Evolutionary conservation across 2,113 vertebrate species (phyloP).

Genomic region (Gobius niger): DNA sequence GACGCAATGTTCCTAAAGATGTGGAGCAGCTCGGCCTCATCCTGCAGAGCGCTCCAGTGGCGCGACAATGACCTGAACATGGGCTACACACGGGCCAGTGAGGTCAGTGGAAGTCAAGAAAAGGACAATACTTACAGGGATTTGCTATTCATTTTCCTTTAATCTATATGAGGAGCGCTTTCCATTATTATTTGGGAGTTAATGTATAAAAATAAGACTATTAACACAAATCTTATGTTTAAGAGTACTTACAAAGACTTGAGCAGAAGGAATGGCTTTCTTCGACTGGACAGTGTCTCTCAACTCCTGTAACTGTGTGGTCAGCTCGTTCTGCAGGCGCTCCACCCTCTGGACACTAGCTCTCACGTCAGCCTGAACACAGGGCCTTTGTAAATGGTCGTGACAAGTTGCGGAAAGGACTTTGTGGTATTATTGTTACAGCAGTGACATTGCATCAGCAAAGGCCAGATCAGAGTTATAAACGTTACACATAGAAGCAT

Average conservation of each 20-base stretch:
- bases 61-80: background rate
- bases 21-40: background rate
- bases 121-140: background rate
- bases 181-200: too few relatives aligned
- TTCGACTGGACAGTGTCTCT: background rate
- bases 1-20: constrained; percentile 76
- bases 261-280: background rate
- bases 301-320: background rate
- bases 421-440: too few relatives aligned
- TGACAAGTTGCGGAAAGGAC: too few relatives aligned
- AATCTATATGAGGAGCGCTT: too few relatives aligned
- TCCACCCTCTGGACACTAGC: background rate
- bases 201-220: too few relatives aligned
- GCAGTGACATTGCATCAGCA: too few relatives aligned
- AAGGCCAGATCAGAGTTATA: too few relatives aligned
- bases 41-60: constrained; percentile 3
- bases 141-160: too few relatives aligned
- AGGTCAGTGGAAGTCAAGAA: background rate
- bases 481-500: too few relatives aligned
- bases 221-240: background rate
- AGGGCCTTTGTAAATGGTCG: background rate
- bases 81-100: background rate
- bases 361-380: background rate
- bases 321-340: background rate
- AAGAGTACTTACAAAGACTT: background rate